A percentile compares a stretch with the other conserved stretches of the same genome.
Conservation (phyloP, 2,888 invertebrate species). For the Macrosoma leucophasiata region DNA sequence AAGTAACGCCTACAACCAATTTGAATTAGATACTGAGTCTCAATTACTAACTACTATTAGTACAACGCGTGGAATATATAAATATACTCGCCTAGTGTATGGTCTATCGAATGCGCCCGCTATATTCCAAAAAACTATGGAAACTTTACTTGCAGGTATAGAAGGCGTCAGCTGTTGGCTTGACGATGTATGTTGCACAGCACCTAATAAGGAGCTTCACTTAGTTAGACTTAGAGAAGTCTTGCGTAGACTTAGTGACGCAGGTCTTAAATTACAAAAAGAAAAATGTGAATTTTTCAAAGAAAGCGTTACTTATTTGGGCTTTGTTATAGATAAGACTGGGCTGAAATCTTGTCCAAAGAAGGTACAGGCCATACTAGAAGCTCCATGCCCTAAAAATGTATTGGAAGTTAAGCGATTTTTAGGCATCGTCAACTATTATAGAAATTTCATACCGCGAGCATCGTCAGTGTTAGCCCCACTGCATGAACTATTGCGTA, state of each 20-base stretch:
- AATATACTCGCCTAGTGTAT: constrained; percentile 21
- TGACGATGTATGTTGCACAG: constrained; percentile 18
- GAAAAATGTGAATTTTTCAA: constrained; percentile 15
- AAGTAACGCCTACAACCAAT: constrained; percentile 21
- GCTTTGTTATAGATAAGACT: constrained; percentile 14
- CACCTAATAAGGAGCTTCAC: constrained; percentile 8
- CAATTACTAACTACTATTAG: constrained; percentile 20
- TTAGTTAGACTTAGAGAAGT: constrained; percentile 9
- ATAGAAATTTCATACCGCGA: constrained; percentile 17
- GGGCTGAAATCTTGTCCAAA: constrained; percentile 12
- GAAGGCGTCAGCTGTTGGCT: constrained; percentile 18
- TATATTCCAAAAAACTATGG: constrained; percentile 22
- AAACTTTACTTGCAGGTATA: constrained; percentile 15
- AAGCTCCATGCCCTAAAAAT: constrained; percentile 12
- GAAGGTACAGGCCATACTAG: constrained; percentile 15
- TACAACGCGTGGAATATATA: constrained; percentile 19
- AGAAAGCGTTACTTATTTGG: constrained; percentile 12
- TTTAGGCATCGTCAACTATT: constrained; percentile 20
- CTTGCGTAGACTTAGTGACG: constrained; percentile 4
- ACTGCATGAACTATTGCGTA: constrained; percentile 14
- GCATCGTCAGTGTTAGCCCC: constrained; percentile 14
- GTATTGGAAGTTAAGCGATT: constrained; percentile 14
- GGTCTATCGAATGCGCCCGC: constrained; percentile 20
- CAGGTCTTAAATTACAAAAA: constrained; percentile 9
- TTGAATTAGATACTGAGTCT: constrained; percentile 7